Percentiles rank a stretch among this genome's conserved stretches.
Conservation (phyloP, 2,113 vertebrate species). For the Stomatorhinus ivindoensis region DNA sequence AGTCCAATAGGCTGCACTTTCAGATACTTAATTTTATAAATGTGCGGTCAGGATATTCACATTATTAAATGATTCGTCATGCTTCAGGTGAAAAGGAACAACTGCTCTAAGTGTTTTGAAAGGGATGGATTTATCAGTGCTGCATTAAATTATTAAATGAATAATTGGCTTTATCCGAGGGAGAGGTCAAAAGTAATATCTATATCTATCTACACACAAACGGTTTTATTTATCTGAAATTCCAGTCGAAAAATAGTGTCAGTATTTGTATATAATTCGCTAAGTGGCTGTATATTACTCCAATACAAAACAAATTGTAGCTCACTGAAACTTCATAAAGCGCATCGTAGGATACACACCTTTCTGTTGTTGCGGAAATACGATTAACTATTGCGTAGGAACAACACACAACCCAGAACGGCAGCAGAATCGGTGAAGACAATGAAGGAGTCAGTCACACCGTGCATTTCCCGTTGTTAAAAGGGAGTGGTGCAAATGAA, state of each 20-base stretch:
- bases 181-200: not conserved
- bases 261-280: not conserved
- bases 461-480: conserved; percentile 28
- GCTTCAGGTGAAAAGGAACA: not conserved
- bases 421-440: conserved; percentile 13
- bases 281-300: conserved; percentile 3
- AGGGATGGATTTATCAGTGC: not conserved
- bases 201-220: not conserved
- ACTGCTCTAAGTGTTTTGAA: not conserved
- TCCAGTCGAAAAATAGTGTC: not conserved
- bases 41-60: not conserved
- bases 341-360: not conserved
- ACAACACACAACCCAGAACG: not conserved
- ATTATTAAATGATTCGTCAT: not conserved
- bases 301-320: not conserved
- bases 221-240: not conserved
- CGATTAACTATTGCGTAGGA: not conserved
- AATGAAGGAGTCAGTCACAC: conserved; percentile 30
- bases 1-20: not conserved
- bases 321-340: not conserved
- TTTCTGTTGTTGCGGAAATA: not conserved
- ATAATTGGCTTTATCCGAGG: not conserved
- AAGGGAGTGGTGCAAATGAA: conserved; percentile 40
- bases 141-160: not conserved
- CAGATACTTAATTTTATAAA: not conserved